These are phyloP conservation scores for Lanistes nyassanus DNA, from an alignment of 1,140 invertebrate species.

Conservation along the genomic window DNA sequence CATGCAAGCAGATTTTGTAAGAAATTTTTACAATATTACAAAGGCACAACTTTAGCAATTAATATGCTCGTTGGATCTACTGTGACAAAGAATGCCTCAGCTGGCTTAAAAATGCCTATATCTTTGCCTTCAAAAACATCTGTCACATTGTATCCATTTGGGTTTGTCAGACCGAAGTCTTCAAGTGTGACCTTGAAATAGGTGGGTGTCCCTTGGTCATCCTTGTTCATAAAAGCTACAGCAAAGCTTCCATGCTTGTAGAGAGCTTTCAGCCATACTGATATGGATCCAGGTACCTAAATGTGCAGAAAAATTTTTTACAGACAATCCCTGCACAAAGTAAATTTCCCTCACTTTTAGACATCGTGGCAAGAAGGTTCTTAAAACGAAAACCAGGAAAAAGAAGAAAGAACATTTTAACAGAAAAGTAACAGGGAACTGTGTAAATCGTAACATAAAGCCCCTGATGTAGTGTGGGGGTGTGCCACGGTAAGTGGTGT, in stretches of 20 bases:
- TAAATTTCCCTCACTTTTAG: too few species aligned
- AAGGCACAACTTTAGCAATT: conserved; percentile 39
- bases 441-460: too few species aligned
- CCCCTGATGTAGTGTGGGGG: too few species aligned
- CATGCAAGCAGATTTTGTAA: too few species aligned
- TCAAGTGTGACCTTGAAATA: conserved; percentile 69
- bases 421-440: too few species aligned
- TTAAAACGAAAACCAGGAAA: not conserved
- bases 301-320: conserved; percentile 27
- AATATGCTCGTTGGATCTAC: conserved; percentile 87
- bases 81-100: conserved; percentile 90
- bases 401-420: not conserved
- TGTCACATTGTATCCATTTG: conserved; percentile 84
- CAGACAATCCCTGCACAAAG: too few species aligned
- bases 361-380: not conserved
- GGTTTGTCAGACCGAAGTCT: conserved; percentile 82
- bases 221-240: conserved; percentile 47
- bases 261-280: conserved; percentile 53
- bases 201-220: conserved; percentile 41
- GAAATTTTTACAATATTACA: not conserved
- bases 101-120: conserved; percentile 79
- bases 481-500: not conserved
- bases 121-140: conserved; percentile 63
- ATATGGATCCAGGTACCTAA: conserved; percentile 27
- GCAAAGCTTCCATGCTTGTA: conserved; percentile 42